Evolutionary conservation across 2,888 invertebrate genomes (phyloP).

Genomic region (Anorthoa munda): DNA sequence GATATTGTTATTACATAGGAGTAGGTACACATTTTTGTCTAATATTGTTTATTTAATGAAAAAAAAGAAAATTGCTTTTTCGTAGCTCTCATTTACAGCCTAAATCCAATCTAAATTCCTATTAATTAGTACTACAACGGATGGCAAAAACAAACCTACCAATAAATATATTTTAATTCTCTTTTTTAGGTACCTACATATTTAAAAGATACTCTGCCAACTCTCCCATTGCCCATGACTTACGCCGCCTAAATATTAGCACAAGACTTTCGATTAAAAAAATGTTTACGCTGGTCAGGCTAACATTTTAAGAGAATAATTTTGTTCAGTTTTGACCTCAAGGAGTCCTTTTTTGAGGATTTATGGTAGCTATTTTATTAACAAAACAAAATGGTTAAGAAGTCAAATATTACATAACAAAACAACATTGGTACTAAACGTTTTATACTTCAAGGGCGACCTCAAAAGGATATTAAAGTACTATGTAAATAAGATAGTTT

Average conservation of each 20-base stretch:
- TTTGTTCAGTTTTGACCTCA: neutral
- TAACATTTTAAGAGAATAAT: neutral
- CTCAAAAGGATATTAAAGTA: neutral
- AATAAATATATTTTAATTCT: neutral
- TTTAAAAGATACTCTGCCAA: neutral
- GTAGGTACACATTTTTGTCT: too few relatives aligned
- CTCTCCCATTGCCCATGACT: neutral
- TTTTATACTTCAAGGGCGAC: neutral
- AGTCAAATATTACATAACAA: neutral
- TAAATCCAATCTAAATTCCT: too few relatives aligned
- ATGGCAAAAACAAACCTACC: neutral
- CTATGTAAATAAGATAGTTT: too few relatives aligned
- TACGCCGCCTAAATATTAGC: conserved; percentile 6
- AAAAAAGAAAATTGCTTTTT: too few relatives aligned
- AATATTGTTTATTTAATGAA: too few relatives aligned
- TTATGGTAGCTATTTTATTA: conserved; percentile 2
- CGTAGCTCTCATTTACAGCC: too few relatives aligned
- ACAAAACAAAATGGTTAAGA: conserved; percentile 13
- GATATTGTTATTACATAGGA: too few relatives aligned
- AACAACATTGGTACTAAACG: neutral
- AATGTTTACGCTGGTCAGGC: neutral
- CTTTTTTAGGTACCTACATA: too few relatives aligned
- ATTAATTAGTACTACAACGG: too few relatives aligned
- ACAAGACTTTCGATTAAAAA: neutral
- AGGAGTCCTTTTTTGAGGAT: neutral